Evolutionary conservation across 2,888 invertebrate species (phyloP), one percentile per base, ranked within the genome.

Genomic region (Chrysolina americana): DNA sequence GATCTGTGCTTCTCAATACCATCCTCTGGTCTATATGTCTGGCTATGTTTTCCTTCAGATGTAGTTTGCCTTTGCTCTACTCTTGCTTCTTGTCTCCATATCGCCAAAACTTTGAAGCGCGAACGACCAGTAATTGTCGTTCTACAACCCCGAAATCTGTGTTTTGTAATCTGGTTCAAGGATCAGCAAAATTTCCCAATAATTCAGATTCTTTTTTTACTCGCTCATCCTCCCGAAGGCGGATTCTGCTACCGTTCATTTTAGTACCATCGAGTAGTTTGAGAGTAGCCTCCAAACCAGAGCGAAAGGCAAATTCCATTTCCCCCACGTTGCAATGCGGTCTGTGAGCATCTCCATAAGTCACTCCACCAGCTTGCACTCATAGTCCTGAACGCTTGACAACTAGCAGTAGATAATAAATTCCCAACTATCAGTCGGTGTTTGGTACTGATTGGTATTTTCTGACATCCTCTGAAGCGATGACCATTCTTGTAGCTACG

Each of bases 341-440:
- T 87, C 98, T 98, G 87, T 99, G 99, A 19, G 99, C 99, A 89
- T 94, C 99, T 82, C 99, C 99, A 88, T 98, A 99, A 41, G 98
- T 99, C 4, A 99, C 99, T 91, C 99, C 99, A 78, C 99, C 99
- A 82, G 98, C 98, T 89, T 98, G 97, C 99, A 94, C 98, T 99
- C 99, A 89, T 97, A 98, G 91, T 99, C 99, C 99, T 99, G 89
- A 99, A 91, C 90, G 99, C 99, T 96, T 98, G 92, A 99, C 99
- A 99, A 91, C 98, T 98, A 87, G 98, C 97, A 85, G 98, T 94
- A 87, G 98, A 98, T 78, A 98, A 98, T 76, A 99, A 92, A 90
- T 99, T 99, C 90, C 99, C 98, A 83, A 99, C 98, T 87, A 97
- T 94, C 79, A 99, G 92, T 81, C 99, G 94, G 89, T 98, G 96